Conservation (phyloP, 2,797 vertebrate genomes). For the Hoplostethus atlanticus region DNA sequence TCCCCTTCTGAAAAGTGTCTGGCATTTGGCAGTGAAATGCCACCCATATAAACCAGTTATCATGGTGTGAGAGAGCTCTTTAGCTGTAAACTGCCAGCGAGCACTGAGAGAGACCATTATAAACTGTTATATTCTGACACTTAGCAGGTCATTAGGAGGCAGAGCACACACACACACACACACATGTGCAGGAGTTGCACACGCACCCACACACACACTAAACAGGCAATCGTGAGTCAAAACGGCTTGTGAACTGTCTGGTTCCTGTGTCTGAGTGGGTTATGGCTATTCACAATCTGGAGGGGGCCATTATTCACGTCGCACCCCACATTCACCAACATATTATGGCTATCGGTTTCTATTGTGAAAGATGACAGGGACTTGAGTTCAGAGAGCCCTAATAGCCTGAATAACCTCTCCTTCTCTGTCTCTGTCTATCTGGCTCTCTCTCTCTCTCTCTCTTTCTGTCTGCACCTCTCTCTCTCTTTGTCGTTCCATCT, state of each 20-base stretch:
- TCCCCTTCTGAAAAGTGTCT: conserved; percentile 58
- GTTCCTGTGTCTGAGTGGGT: conserved; percentile 69
- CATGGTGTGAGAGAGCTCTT: conserved; percentile 66
- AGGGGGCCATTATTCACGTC: conserved; percentile 72
- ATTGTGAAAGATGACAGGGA: conserved; percentile 74
- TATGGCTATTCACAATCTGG: conserved; percentile 72
- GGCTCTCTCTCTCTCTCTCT: conserved; percentile 12
- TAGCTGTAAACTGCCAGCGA: conserved; percentile 61
- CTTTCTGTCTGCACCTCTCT: background rate
- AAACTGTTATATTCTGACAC: conserved; percentile 70
- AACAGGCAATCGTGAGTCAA: conserved; percentile 67
- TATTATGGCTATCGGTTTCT: conserved; percentile 73
- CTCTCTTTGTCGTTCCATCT: conserved; percentile 4
- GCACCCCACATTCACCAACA: conserved; percentile 67
- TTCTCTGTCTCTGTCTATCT: conserved; percentile 14
- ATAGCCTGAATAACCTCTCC: conserved; percentile 41
- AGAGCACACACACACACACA: conserved; percentile 11
- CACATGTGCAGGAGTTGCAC: background rate
- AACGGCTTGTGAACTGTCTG: conserved; percentile 66
- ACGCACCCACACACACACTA: conserved; percentile 40
- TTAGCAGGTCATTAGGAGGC: conserved; percentile 71
- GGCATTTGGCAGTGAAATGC: conserved; percentile 67
- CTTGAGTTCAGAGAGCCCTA: conserved; percentile 66
- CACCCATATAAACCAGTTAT: conserved; percentile 71
- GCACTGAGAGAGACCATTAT: conserved; percentile 61